Percentiles rank a stretch among this genome's conserved stretches.
phyloP scores from a whole-genome alignment of 2,797 vertebrate species.

The Centropyge bicolor region DNA sequence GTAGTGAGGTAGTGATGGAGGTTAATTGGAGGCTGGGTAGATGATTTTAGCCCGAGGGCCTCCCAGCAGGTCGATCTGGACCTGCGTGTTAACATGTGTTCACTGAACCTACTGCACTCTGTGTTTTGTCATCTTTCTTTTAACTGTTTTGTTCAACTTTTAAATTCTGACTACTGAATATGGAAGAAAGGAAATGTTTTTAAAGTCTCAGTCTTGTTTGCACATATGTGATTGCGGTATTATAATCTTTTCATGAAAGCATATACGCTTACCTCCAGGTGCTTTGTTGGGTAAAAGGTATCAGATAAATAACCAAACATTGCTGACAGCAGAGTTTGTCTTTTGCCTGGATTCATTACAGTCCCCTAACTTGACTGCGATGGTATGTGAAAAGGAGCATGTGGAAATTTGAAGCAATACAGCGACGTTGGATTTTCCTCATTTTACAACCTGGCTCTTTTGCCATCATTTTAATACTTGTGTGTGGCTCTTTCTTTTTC shows the following conservation, averaged over 20 bases:
- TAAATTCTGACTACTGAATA: no score
- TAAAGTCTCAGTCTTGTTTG: neutral
- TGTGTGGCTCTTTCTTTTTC: neutral
- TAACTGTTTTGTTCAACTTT: neutral
- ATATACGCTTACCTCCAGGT: neutral
- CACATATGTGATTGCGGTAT: neutral
- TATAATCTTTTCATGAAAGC: neutral
- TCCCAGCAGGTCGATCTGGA: neutral
- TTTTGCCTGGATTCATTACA: neutral
- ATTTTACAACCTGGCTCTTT: neutral
- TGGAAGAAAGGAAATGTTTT: neutral
- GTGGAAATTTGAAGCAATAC: neutral
- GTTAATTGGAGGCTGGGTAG: neutral
- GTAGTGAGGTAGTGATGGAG: neutral
- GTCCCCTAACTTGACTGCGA: neutral
- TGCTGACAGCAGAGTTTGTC: neutral
- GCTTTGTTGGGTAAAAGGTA: neutral
- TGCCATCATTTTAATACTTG: neutral
- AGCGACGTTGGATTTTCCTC: neutral
- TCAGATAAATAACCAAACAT: neutral
- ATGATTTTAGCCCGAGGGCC: neutral
- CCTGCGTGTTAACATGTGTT: neutral
- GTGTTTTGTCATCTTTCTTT: neutral
- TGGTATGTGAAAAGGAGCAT: neutral
- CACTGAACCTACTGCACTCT: neutral